Percentiles rank a stretch among this genome's conserved stretches.
Conservation (phyloP, 2,113 vertebrate genomes). For the Mixornis gularis region DNA sequence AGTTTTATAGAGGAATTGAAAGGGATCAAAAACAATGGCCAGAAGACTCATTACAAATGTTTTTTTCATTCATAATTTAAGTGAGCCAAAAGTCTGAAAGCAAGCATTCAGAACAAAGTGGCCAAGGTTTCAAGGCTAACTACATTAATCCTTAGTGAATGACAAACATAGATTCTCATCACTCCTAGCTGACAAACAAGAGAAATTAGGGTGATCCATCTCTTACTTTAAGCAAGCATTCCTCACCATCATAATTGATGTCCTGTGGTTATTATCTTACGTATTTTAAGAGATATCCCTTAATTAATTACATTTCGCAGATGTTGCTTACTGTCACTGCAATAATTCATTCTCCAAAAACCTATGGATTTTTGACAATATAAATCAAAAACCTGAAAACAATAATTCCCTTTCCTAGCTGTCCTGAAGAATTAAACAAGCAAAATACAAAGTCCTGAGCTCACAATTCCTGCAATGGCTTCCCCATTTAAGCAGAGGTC, state of each 20-base stretch:
- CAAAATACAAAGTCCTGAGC: background rate
- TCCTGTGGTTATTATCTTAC: background rate
- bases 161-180: background rate
- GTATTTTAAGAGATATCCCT: background rate
- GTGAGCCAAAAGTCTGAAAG: background rate
- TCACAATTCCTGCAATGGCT: background rate
- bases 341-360: background rate
- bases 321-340: background rate
- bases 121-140: background rate
- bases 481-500: background rate
- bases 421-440: background rate
- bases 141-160: background rate
- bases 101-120: background rate
- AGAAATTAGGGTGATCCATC: background rate
- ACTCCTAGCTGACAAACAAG: background rate
- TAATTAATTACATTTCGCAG: background rate
- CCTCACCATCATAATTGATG: background rate
- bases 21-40: background rate
- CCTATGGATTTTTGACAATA: background rate
- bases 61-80: background rate
- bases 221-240: background rate
- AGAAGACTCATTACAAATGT: background rate
- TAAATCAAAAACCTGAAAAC: background rate
- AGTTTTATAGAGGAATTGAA: background rate
- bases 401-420: background rate